phyloP scores from a whole-genome alignment of 2,113 vertebrate species.

The Patagioenas fasciata region DNA sequence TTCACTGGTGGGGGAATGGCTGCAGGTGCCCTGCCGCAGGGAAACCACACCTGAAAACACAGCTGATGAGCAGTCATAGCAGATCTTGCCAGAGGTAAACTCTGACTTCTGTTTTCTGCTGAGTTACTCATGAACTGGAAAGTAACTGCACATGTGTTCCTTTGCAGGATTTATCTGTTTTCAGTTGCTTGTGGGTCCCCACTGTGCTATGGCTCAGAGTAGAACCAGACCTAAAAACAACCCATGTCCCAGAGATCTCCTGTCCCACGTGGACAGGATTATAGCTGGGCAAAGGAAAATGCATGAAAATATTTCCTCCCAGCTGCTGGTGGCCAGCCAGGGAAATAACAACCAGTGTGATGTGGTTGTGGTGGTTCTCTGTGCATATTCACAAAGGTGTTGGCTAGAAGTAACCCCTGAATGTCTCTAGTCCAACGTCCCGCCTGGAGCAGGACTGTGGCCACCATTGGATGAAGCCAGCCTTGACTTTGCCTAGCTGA shows the following conservation, averaged over 20 bases:
- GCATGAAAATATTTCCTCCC: background rate
- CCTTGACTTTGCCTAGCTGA: background rate
- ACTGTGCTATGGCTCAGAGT: background rate
- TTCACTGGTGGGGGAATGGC: background rate
- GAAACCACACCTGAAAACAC: conserved; percentile 25
- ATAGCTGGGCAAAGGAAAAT: background rate
- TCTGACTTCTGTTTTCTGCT: background rate
- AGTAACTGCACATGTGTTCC: background rate
- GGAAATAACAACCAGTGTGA: background rate
- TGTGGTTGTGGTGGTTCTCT: background rate
- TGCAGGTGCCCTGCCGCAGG: background rate
- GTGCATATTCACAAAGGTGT: background rate
- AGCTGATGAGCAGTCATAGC: conserved; percentile 4
- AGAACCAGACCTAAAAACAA: background rate
- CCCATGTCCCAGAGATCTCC: background rate
- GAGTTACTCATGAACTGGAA: background rate
- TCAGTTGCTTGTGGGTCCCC: background rate
- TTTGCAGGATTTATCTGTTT: background rate
- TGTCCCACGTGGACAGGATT: background rate
- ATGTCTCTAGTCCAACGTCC: background rate
- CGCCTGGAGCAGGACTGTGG: background rate
- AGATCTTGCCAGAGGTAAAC: background rate
- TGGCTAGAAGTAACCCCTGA: background rate
- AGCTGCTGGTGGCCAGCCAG: background rate
- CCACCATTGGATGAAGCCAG: background rate